Evolutionary conservation across 2,888 invertebrate species (phyloP), one percentile per base, ranked within the genome.

Genomic region (Napeogenes sylphis): DNA sequence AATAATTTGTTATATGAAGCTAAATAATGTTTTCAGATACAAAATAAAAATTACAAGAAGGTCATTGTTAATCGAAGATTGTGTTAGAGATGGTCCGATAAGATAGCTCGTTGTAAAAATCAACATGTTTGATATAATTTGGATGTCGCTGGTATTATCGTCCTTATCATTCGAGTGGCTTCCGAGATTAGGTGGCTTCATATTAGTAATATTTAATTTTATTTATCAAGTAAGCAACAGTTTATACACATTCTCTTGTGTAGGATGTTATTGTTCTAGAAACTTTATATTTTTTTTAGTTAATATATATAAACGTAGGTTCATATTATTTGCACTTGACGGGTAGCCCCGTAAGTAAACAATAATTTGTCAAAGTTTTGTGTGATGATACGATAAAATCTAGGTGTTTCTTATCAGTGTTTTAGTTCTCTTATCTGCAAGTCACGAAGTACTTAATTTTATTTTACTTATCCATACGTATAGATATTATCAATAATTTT

Each of bases 51-150:
- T 63, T 56, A 56, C 32, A 56, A 45, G 55, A 59, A 60, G 63
- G 56, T 56, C 55, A 33, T 56, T 47, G n/a, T 45, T 64, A 64
- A 66, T 66, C 54, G 45, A 45, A 63, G 63, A 65, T 65, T 62
- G 59, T 59, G 53, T 33, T 45, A 38, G 35, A 60, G 53, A 8
- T 3, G 63, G 62, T 67, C 63, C 62, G 64, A 70, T 73, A 66
- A 64, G 62, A 61, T 67, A 61, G 51, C 45, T 30, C n/a, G 55
- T 61, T 65, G 59, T 68, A 68, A 68, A 71, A 71, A 71, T 71
- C 68, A 69, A 66, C 63, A 64, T 64, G 60, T 55, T 53, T 56
- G 64, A 63, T 66, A 66, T 71, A 71, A 71, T 70, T 69, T 68
- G 68, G 56, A 64, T 70, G 70, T 68, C 54, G 58, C 59, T 56